Conservation (phyloP, 2,797 vertebrate species). For the Myripristis jacobus region DNA sequence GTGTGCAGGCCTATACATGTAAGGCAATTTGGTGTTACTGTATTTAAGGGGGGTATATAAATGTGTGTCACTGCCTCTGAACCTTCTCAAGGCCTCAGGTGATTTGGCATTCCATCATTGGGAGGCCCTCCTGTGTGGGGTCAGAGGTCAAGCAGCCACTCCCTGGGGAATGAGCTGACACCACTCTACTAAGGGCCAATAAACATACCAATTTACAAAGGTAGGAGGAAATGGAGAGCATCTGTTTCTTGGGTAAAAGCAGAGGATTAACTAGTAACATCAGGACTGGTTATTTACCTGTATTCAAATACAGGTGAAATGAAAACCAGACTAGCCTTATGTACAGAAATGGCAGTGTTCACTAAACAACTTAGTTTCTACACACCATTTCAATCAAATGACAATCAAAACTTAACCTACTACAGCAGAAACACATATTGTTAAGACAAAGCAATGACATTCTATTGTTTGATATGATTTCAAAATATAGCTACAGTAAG, state of each 20-base stretch:
- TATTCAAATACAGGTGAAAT: not conserved
- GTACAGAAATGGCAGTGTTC: not conserved
- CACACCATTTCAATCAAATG: not conserved
- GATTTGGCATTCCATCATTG: conserved; percentile 64
- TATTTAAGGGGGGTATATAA: conserved; percentile 28
- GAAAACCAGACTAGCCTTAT: not conserved
- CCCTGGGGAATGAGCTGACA: conserved; percentile 33
- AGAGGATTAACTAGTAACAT: conserved; percentile 2
- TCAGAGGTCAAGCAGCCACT: conserved; percentile 48
- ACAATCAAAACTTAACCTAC: not conserved
- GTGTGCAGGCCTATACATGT: not conserved
- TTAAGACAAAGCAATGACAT: not conserved
- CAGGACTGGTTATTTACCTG: not conserved
- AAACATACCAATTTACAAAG: conserved; percentile 35
- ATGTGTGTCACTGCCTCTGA: conserved; percentile 18
- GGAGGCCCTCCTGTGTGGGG: conserved; percentile 20
- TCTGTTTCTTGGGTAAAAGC: conserved; percentile 10
- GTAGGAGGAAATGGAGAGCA: conserved; percentile 9
- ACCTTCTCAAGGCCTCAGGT: conserved; percentile 42
- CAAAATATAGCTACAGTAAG: not conserved
- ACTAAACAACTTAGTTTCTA: not conserved
- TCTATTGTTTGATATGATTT: not conserved
- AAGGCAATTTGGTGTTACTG: conserved; percentile 15
- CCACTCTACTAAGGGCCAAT: conserved; percentile 28
- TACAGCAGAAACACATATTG: not conserved